phyloP scores from a whole-genome alignment of 2,888 invertebrate genomes.

The Diaprepes abbreviatus region DNA sequence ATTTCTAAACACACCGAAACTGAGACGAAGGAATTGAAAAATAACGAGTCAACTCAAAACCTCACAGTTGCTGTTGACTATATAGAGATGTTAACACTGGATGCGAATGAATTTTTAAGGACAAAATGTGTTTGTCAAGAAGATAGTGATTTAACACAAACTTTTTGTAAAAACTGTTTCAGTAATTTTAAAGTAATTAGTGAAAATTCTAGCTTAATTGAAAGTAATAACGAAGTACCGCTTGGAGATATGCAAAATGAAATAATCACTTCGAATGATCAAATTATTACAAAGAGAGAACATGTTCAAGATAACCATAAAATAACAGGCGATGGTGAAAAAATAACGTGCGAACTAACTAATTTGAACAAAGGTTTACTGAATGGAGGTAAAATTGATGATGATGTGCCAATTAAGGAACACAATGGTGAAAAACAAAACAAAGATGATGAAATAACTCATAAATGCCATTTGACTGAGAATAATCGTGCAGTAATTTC shows the following conservation, averaged over 20 bases:
- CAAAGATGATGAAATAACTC: background rate
- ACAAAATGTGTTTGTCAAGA: slow-evolving; percentile 38
- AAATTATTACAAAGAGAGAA: background rate
- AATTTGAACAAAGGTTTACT: slow-evolving; percentile 31
- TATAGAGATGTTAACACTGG: slow-evolving; percentile 45
- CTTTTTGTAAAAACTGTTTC: slow-evolving; percentile 44
- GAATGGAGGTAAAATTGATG: slow-evolving; percentile 15
- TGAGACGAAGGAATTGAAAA: slow-evolving; percentile 1
- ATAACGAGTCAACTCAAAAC: background rate
- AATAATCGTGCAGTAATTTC: background rate
- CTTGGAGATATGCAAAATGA: background rate
- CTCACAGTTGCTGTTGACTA: slow-evolving; percentile 15
- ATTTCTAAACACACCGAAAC: background rate
- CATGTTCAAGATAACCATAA: background rate
- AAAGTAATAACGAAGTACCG: background rate
- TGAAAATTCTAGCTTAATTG: background rate
- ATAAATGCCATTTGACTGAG: background rate
- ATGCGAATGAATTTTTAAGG: slow-evolving; percentile 38
- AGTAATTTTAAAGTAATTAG: slow-evolving; percentile 10
- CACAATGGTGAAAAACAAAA: slow-evolving; percentile 24
- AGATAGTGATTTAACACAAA: background rate
- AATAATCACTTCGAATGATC: background rate
- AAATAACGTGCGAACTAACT: slow-evolving; percentile 10
- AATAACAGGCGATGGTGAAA: background rate
- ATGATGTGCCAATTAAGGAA: slow-evolving; percentile 8